Conservation (phyloP, 2,888 invertebrate genomes). For the Tholera decimalis region DNA sequence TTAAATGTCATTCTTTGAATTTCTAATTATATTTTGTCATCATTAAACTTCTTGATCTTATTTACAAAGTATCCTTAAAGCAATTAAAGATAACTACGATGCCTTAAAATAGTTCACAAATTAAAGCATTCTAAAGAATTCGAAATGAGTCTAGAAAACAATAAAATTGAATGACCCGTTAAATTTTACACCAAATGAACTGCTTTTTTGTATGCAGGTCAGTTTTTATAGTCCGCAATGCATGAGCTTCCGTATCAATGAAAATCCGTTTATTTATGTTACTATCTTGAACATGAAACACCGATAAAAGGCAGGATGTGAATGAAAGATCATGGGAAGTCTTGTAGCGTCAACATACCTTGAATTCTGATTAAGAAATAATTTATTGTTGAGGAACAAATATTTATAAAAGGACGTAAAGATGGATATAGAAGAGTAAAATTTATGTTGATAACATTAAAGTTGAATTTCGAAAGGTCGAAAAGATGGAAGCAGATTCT, state of each 20-base stretch:
- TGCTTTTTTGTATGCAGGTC: constrained; percentile 29
- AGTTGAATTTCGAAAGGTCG: constrained; percentile 8
- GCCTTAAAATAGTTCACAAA: neutral
- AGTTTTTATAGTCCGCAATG: constrained; percentile 28
- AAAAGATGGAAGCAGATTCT: constrained; percentile 14
- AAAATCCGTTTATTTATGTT: constrained; percentile 42
- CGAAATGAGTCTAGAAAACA: constrained; percentile 10
- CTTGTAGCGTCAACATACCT: constrained; percentile 20
- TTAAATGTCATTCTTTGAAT: neutral
- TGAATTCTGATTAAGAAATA: constrained; percentile 34
- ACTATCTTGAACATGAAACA: constrained; percentile 21
- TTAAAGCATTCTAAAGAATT: neutral
- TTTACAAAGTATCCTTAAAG: neutral
- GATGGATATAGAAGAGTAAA: neutral
- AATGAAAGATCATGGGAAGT: constrained; percentile 42
- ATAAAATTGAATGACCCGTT: constrained; percentile 34
- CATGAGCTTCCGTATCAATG: constrained; percentile 47
- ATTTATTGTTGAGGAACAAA: constrained; percentile 43
- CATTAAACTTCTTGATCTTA: constrained; percentile 8
- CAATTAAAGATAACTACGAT: constrained; percentile 6
- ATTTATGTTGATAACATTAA: neutral
- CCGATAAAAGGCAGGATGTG: constrained; percentile 31
- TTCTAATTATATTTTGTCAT: too few species aligned
- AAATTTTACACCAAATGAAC: constrained; percentile 29
- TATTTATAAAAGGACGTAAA: constrained; percentile 18